phyloP scores from a whole-genome alignment of 2,113 vertebrate species.

The rabbit (Oryctolagus cuniculus) region DNA sequence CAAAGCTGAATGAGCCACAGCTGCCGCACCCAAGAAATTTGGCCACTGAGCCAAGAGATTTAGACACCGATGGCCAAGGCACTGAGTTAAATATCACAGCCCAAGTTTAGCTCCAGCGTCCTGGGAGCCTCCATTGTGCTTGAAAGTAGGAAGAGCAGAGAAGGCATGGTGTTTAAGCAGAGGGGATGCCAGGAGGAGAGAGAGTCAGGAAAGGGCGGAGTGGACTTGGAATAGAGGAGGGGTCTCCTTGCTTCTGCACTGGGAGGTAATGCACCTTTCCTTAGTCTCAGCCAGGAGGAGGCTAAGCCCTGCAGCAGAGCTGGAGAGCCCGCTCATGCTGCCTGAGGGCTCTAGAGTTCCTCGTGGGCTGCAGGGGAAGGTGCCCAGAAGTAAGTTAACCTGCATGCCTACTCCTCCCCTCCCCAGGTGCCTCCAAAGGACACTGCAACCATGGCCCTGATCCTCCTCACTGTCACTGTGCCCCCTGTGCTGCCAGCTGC shows the following conservation, averaged over 20 bases:
- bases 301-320: too few relatives aligned
- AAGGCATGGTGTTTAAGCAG: background rate
- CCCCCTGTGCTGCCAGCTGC: slow-evolving; percentile 84
- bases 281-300: background rate
- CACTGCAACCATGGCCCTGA: slow-evolving; percentile 76
- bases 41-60: background rate
- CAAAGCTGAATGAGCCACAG: background rate
- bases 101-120: background rate
- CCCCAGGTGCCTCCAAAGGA: slow-evolving; percentile 71
- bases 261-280: background rate
- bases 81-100: background rate
- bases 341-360: too few relatives aligned
- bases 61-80: background rate
- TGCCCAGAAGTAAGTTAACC: background rate
- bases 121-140: background rate
- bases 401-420: background rate
- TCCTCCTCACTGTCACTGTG: slow-evolving; percentile 81
- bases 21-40: background rate
- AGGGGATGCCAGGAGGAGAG: background rate
- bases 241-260: background rate
- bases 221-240: too few relatives aligned
- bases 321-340: background rate
- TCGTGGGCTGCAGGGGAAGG: fast-evolving
- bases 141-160: background rate
- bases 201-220: background rate